Evolutionary conservation across 2,797 vertebrate species (phyloP).

Genomic region (Scleropages formosus): DNA sequence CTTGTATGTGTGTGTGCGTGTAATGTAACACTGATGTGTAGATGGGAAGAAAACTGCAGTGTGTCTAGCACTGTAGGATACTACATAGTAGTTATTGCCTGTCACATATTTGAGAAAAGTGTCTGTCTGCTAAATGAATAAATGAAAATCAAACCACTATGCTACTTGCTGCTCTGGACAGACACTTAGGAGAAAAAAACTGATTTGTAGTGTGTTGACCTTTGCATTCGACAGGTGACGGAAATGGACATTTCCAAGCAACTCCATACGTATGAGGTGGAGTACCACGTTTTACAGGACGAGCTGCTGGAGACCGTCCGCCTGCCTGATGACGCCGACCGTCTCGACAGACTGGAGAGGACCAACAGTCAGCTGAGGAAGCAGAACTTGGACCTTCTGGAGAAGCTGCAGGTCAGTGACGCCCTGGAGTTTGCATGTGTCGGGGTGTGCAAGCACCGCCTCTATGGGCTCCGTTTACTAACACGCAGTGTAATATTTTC

Average conservation of each 20-base stretch:
- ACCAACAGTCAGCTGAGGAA: slow-evolving; percentile 88
- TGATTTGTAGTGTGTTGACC: slow-evolving; percentile 4
- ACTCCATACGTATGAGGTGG: slow-evolving; percentile 94
- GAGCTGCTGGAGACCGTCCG: slow-evolving; percentile 80
- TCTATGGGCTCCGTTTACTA: too few relatives aligned
- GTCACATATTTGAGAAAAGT: too few relatives aligned
- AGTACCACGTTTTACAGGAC: slow-evolving; percentile 96
- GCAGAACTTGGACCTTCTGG: slow-evolving; percentile 96
- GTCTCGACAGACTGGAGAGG: slow-evolving; percentile 88
- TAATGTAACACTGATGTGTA: too few relatives aligned
- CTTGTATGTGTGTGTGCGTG: too few relatives aligned
- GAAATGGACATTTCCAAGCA: slow-evolving; percentile 99
- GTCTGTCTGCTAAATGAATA: too few relatives aligned
- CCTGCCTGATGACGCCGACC: slow-evolving; percentile 77
- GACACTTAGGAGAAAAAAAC: too few relatives aligned
- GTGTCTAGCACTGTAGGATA: too few relatives aligned
- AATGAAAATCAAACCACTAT: too few relatives aligned
- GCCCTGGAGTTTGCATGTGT: neutral
- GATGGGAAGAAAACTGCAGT: too few relatives aligned
- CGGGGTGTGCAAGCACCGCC: too few relatives aligned
- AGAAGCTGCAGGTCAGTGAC: slow-evolving; percentile 87
- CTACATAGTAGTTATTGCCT: too few relatives aligned
- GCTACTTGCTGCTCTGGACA: too few relatives aligned
- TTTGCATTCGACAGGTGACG: slow-evolving; percentile 58
- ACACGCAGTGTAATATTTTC: neutral